These are phyloP conservation scores for Baccha elongata DNA, from an alignment of 2,888 invertebrate species.

Conservation along the genomic window DNA sequence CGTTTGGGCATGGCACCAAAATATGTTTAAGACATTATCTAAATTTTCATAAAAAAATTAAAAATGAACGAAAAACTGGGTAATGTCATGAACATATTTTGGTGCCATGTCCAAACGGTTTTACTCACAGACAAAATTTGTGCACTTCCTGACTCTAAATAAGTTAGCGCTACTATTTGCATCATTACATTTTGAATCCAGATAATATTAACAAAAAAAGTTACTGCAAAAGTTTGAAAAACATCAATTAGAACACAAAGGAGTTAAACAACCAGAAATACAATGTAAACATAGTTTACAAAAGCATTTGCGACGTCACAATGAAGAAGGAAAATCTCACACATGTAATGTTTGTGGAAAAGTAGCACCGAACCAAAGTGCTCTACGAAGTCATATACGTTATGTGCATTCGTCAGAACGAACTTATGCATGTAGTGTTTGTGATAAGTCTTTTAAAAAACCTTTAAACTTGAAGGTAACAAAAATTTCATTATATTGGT, in stretches of 20 bases:
- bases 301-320: conserved; percentile 80
- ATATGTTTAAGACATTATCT: too few species aligned
- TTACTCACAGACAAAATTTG: too few species aligned
- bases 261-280: conserved; percentile 78
- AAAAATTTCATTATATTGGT: conserved; percentile 1
- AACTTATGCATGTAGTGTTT: conserved; percentile 79
- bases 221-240: too few species aligned
- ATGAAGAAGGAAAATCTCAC: conserved; percentile 77
- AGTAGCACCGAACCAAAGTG: conserved; percentile 80
- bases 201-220: too few species aligned
- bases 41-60: too few species aligned
- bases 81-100: too few species aligned
- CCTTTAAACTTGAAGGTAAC: conserved; percentile 80
- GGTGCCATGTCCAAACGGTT: too few species aligned
- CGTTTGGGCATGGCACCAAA: too few species aligned
- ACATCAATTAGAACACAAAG: conserved; percentile 79
- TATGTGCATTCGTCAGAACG: conserved; percentile 80
- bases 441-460: conserved; percentile 81
- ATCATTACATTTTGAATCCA: too few species aligned
- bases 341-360: conserved; percentile 80
- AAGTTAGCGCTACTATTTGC: too few species aligned
- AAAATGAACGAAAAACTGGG: too few species aligned
- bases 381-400: conserved; percentile 80
- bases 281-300: conserved; percentile 81
- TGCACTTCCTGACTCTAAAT: too few species aligned